Conservation (phyloP, 2,113 vertebrate genomes). For the Galemys pyrenaicus region DNA sequence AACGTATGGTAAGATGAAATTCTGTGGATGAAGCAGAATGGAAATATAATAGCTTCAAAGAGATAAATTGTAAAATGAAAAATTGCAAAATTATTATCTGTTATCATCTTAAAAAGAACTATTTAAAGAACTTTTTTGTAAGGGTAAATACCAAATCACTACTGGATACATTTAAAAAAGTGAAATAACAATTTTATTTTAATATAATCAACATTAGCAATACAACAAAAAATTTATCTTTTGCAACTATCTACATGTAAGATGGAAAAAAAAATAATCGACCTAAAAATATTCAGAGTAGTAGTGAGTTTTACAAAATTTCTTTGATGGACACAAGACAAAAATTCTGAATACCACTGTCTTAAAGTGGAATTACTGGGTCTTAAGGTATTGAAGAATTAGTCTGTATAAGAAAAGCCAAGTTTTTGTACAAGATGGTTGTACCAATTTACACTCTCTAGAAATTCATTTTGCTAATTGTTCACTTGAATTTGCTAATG, state of each 20-base stretch:
- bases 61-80: not conserved
- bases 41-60: not conserved
- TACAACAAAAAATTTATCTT: not conserved
- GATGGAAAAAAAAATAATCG: not conserved
- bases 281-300: not conserved
- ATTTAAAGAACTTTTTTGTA: not conserved
- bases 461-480: slow-evolving; percentile 12
- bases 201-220: not conserved
- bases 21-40: not conserved
- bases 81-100: not conserved
- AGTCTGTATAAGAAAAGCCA: not conserved
- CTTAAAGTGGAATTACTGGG: not conserved
- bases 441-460: not conserved
- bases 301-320: not conserved
- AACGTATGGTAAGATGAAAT: not conserved
- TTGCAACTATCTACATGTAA: not conserved
- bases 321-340: not conserved
- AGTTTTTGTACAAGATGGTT: not conserved
- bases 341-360: not conserved
- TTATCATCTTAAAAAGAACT: not conserved
- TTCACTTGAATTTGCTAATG: not conserved
- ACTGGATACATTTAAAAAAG: not conserved
- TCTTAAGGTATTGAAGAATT: not conserved
- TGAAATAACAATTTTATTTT: not conserved
- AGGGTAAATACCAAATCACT: not conserved